These are phyloP conservation scores for Crenuchus spilurus DNA, from an alignment of 2,797 vertebrate genomes.

Conservation along the genomic window DNA sequence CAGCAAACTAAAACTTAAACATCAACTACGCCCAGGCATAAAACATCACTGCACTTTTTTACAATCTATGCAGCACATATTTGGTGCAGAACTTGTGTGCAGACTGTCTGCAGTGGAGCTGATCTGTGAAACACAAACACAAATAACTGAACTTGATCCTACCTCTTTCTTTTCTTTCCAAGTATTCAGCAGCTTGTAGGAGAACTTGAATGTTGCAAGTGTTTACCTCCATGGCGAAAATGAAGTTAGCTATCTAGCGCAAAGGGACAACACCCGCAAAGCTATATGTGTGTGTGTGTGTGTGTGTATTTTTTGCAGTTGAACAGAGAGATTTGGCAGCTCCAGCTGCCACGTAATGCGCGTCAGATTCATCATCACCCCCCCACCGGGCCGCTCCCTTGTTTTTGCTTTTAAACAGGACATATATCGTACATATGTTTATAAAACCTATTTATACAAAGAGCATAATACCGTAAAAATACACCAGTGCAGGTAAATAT, in stretches of 20 bases:
- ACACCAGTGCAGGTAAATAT: too few relatives aligned
- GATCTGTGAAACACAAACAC: conserved; percentile 42
- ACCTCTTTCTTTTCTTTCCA: conserved; percentile 90
- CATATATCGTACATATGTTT: too few relatives aligned
- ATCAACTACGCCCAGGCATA: neutral
- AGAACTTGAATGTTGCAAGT: conserved; percentile 91
- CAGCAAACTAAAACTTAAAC: neutral
- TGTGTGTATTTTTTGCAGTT: conserved; percentile 22
- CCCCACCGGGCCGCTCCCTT: conserved; percentile 42
- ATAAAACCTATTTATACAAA: too few relatives aligned
- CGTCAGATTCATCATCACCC: conserved; percentile 51
- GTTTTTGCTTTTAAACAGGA: too few relatives aligned
- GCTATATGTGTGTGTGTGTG: conserved; percentile 22
- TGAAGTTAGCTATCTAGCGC: conserved; percentile 11
- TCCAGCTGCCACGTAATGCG: conserved; percentile 45
- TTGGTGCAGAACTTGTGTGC: neutral
- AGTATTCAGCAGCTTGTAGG: conserved; percentile 90
- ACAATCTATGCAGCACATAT: neutral
- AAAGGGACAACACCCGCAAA: conserved; percentile 29
- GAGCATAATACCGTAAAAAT: too few relatives aligned
- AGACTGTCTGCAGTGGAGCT: conserved; percentile 26
- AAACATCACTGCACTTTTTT: neutral
- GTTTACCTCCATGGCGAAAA: conserved; percentile 80
- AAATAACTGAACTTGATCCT: neutral
- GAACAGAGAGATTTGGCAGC: conserved; percentile 40